These are phyloP conservation scores for Lasioglossum oenotherae DNA, from an alignment of 2,888 invertebrate genomes.

Conservation along the genomic window DNA sequence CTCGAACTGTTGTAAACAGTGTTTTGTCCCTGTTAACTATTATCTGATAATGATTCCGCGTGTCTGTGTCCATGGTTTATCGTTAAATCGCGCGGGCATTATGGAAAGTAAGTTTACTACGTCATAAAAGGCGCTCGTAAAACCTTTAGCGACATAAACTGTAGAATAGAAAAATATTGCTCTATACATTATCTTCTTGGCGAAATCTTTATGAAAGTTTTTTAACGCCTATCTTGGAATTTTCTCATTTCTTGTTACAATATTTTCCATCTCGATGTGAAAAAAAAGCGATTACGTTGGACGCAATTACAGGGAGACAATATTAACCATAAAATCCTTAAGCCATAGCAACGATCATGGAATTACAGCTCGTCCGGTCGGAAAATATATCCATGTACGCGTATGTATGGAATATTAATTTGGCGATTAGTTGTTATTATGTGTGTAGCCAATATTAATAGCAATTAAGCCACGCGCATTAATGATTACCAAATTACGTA, in stretches of 20 bases:
- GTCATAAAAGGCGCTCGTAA: constrained; percentile 39
- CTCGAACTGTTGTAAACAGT: background rate
- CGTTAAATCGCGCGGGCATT: constrained; percentile 35
- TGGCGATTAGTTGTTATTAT: background rate
- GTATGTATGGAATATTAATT: constrained; percentile 7
- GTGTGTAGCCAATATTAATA: background rate
- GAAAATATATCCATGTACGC: background rate
- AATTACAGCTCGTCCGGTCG: background rate
- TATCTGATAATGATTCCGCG: constrained; percentile 36
- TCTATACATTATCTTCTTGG: constrained; percentile 11
- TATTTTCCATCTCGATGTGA: background rate
- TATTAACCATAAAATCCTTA: background rate
- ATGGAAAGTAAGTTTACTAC: constrained; percentile 41
- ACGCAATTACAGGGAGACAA: background rate
- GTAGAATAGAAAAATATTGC: constrained; percentile 40
- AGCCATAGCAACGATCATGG: background rate
- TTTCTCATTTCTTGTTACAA: constrained; percentile 2
- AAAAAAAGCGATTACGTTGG: background rate
- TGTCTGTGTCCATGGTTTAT: constrained; percentile 38
- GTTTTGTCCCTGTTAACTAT: background rate
- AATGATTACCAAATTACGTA: background rate
- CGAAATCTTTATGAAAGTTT: constrained; percentile 40
- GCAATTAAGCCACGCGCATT: background rate
- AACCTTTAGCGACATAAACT: constrained; percentile 23
- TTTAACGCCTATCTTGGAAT: constrained; percentile 12